These are phyloP conservation scores for Galaxea fascicularis DNA, from an alignment of 92 coral and sea anemone species.

Conservation along the genomic window DNA sequence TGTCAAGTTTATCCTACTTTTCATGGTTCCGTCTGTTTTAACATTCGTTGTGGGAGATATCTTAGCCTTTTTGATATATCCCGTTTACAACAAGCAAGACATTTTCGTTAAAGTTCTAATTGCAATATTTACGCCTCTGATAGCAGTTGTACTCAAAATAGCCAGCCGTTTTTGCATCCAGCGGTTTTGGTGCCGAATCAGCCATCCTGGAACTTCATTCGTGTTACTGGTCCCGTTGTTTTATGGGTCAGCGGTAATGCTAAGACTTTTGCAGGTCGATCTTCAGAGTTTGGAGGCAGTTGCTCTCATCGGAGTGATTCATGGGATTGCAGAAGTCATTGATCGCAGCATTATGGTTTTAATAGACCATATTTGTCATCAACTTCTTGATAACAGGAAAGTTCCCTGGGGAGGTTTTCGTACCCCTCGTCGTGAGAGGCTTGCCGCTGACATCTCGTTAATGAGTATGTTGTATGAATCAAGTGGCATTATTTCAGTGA, in stretches of 20 bases:
- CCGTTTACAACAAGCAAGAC: conserved; percentile 17
- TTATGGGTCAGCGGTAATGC: conserved; percentile 16
- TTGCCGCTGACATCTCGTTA: conserved; percentile 15
- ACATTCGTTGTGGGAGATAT: not conserved
- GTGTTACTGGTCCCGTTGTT: not conserved
- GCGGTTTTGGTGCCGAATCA: conserved; percentile 12
- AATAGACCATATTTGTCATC: not conserved
- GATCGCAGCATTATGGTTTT: conserved; percentile 25
- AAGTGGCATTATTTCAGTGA: conserved; percentile 8
- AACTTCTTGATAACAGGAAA: not conserved
- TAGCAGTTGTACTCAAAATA: not conserved
- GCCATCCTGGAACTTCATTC: conserved; percentile 32
- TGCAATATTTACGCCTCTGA: conserved; percentile 1
- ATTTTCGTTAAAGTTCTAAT: not conserved
- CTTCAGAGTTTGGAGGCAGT: not conserved
- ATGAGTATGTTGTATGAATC: conserved; percentile 38
- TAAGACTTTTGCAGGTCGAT: conserved; percentile 17
- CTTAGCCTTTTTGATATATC: not conserved
- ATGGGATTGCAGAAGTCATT: conserved; percentile 25
- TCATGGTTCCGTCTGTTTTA: not conserved
- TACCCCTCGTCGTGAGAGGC: conserved; percentile 38
- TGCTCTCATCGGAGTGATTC: conserved; percentile 19
- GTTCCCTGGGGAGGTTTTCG: conserved; percentile 32
- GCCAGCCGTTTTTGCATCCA: conserved; percentile 8
- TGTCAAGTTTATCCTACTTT: not conserved